Base-by-base conservation (phyloP, 2,797 vertebrate species). In the Mastacembelus armatus region DNA sequence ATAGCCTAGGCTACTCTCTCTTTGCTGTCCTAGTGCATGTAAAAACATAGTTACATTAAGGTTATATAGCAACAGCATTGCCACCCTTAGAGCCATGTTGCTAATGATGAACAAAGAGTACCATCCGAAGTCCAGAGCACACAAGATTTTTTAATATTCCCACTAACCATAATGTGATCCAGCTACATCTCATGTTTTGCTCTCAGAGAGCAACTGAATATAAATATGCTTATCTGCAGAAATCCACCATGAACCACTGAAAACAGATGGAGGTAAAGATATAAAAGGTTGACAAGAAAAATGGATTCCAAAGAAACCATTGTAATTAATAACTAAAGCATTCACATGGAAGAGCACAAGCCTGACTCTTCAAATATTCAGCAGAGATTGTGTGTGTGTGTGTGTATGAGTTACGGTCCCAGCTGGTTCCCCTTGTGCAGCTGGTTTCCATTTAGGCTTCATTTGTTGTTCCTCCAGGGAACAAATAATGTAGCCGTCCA, bases 381-480 rank as follows among this genome's bases (percentile, higher is more conserved):
- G 21, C 48, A 42, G 35, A 67, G 35, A 24, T 57, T 29, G 32
- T 57, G 36, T 18, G 19, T 15, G 52, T 5, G 14, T 50, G 22
- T 1, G 14, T 24, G 30, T 19, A 10, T 14, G 9, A 3, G 10
- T 4, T 54, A 5, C 16, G 26, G 59, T 68, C 48, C 64, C 77
- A 71, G 54, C 63, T 77, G 63, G 62, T 61, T 73, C 66, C 33
- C 47, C 44, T 19, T 47, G 38, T 49, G 39, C 77, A 83, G 74
- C 67, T 77, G 79, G 70, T 75, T 78, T 71, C 54, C 30, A 71
- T 85, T 70, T 29, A 42, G 45, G 19, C 18, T 57, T 54, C 33
- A 59, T 56, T 54, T 60, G 47, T 56, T 74, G 32, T 38, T 76
- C 75, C 78, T 75, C 74, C 76, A 66, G 80, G 77, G 61, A 84